Conservation (phyloP, 1,140 invertebrate species). For the Atta cephalotes region DNA sequence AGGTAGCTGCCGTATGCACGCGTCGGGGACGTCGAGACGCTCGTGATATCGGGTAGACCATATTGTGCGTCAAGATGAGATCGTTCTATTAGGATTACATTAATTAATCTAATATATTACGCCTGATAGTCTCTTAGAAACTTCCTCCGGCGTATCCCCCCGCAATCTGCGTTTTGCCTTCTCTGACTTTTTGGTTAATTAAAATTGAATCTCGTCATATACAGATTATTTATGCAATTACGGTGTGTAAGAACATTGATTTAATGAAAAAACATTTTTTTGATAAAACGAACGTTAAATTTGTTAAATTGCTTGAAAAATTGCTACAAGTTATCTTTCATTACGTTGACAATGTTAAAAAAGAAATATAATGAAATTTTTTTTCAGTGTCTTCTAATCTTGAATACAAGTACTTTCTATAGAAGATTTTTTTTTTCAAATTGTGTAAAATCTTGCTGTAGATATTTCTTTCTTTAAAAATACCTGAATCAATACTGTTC, state of each 20-base stretch:
- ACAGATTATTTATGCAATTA: conserved; percentile 11
- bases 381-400: not conserved
- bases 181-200: not conserved
- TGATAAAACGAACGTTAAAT: not conserved
- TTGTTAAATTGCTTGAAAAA: not conserved
- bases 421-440: not conserved
- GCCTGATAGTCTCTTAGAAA: conserved; percentile 69
- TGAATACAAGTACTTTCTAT: not conserved
- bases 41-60: conserved; percentile 78
- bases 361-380: not conserved
- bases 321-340: not conserved
- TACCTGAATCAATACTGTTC: not conserved
- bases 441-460: not conserved
- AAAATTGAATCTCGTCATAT: not conserved
- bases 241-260: not conserved
- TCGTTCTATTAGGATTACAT: conserved; percentile 83
- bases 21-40: conserved; percentile 76
- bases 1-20: conserved; percentile 75
- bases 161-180: not conserved
- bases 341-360: not conserved
- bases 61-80: conserved; percentile 84
- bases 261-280: not conserved
- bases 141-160: conserved; percentile 1
- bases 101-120: conserved; percentile 83
- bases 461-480: not conserved